Evolutionary conservation across 2,113 vertebrate genomes (phyloP), one percentile per base, ranked within the genome.

Genomic region (Pogonocichla stellata): DNA sequence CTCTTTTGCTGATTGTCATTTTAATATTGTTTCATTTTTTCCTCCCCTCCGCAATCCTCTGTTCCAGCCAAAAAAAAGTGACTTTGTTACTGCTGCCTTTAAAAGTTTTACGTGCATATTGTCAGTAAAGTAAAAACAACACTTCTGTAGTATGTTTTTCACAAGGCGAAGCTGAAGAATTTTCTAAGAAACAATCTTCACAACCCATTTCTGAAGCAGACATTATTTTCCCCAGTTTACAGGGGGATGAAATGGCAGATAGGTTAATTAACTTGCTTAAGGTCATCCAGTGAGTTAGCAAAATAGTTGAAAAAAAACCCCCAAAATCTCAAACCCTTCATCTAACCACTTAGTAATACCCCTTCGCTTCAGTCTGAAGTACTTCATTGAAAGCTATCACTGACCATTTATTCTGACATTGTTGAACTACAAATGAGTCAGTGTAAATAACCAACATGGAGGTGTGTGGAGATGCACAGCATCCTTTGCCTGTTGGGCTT

Each of bases 241-340:
- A 92, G 79, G 90, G 26, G 82, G 43, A 77, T 90, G 50, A 90
- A 93, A 88, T 53, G 56, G 80, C 64, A 95, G 45, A 82, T 38
- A 88, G 85, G 92, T 93, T 96, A 96, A 96, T 93, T 92, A 92
- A 93, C 85, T 96, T 48, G 31, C 75, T 74, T 82, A 80, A 95
- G 90, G 85, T 95, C 82, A 88, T 40, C 45, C 79, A 80, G 22
- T 36, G 64, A 92, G 56, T 48, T 88, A 88, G 67, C 56, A 92
- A 70, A 7, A 13, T 31, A 92, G 47, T 43, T 83, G 60, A 3
- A 1, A 88, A 92, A 89, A 75, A 64, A 10, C 8, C 6, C 9
- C 13, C 14, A 72, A 82, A 47, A 74, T 38, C 43, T 71, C 67
- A 80, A 31, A 47, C 34, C n/a, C 47, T 88, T 94, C 67, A 73